These are phyloP conservation scores for Amia ocellicauda DNA, from an alignment of 2,113 vertebrate genomes.

Conservation along the genomic window DNA sequence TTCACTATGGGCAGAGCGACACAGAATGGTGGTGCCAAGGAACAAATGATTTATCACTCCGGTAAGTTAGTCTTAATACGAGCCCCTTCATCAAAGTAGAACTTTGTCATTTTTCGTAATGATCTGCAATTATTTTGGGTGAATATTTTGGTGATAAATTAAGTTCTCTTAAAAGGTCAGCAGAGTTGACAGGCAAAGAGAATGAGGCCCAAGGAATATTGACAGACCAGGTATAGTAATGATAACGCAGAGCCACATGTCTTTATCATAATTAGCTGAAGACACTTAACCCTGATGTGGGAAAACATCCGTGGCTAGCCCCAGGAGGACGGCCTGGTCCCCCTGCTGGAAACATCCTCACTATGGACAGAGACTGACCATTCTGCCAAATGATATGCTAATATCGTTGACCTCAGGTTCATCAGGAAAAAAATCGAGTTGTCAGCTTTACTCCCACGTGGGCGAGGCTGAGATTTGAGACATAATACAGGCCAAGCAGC, in stretches of 20 bases:
- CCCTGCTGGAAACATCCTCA: constrained; percentile 57
- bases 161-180: constrained; percentile 60
- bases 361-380: constrained; percentile 46
- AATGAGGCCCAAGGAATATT: constrained; percentile 38
- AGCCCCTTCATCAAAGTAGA: constrained; percentile 61
- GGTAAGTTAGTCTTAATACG: constrained; percentile 59
- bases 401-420: constrained; percentile 62
- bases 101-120: constrained; percentile 57
- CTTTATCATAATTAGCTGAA: constrained; percentile 52
- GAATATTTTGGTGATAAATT: constrained; percentile 66
- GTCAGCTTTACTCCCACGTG: constrained; percentile 47
- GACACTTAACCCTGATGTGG: constrained; percentile 44
- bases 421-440: too few relatives aligned
- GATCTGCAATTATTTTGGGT: constrained; percentile 66
- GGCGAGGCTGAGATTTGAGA: constrained; percentile 19
- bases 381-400: constrained; percentile 65
- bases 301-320: constrained; percentile 42
- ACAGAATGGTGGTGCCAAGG: constrained; percentile 49
- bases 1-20: constrained; percentile 35
- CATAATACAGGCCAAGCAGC: constrained; percentile 21
- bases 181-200: constrained; percentile 38
- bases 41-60: constrained; percentile 61
- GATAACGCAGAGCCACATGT: constrained; percentile 37
- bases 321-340: constrained; percentile 60
- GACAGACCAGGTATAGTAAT: constrained; percentile 16